A percentile compares a stretch with the other conserved stretches of the same genome.
Conservation (phyloP, 2,797 vertebrate genomes). For the Microcaecilia unicolor region DNA sequence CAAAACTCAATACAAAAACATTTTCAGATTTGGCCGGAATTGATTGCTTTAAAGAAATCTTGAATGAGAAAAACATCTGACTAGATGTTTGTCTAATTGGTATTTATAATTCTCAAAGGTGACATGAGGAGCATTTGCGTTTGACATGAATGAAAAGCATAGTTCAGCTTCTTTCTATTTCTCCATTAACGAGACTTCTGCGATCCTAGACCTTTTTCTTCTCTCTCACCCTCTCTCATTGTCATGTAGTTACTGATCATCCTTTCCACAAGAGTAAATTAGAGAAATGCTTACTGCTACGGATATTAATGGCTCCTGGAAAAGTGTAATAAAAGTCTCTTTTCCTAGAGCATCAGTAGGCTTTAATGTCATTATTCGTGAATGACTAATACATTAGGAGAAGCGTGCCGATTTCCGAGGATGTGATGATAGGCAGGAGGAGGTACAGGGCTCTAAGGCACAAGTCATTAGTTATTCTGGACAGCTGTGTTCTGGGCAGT, state of each 20-base stretch:
- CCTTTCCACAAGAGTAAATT: constrained; percentile 52
- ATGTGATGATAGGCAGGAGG: constrained; percentile 21
- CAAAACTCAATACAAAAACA: too few relatives aligned
- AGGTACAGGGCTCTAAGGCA: too few relatives aligned
- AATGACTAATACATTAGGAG: constrained; percentile 37
- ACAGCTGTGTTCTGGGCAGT: too few relatives aligned
- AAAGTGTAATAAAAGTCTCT: constrained; percentile 41
- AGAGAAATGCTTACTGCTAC: constrained; percentile 43
- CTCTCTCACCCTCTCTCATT: too few relatives aligned
- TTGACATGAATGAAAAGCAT: constrained; percentile 3
- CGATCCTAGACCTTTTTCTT: constrained; percentile 25
- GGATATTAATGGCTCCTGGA: constrained; percentile 48
- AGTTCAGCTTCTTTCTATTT: constrained; percentile 24
- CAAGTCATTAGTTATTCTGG: too few relatives aligned
- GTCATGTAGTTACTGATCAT: constrained; percentile 27
- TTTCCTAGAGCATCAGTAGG: constrained; percentile 31
- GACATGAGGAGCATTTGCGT: constrained; percentile 3
- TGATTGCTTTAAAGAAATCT: background rate
- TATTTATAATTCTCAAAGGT: constrained; percentile 17
- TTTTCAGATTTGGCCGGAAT: too few relatives aligned
- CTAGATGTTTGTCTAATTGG: constrained; percentile 13
- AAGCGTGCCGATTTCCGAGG: constrained; percentile 29
- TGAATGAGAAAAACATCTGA: background rate
- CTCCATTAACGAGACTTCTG: constrained; percentile 30
- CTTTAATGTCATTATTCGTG: constrained; percentile 54